A percentile compares a stretch with the other conserved stretches of the same genome.
Conservation (phyloP, 2,888 invertebrate genomes). For the Tubulanus polymorphus region DNA sequence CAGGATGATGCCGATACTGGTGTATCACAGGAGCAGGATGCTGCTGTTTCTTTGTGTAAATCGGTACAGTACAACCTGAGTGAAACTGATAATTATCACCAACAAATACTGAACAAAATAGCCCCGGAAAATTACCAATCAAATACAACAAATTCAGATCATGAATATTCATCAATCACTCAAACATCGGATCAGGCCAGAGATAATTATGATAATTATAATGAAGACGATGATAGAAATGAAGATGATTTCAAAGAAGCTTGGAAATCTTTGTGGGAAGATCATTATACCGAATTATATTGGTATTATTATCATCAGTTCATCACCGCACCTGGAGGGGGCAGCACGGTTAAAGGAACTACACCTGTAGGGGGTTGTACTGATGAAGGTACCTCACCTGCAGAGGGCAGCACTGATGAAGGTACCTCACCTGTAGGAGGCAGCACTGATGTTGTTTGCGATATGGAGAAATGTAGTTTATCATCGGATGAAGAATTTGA, state of each 20-base stretch:
- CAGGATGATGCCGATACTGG: neutral
- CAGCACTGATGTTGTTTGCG: too few relatives aligned
- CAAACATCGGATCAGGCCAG: too few relatives aligned
- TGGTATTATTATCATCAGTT: slow-evolving; percentile 3
- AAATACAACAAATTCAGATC: too few relatives aligned
- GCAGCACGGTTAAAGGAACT: neutral
- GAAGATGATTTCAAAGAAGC: slow-evolving; percentile 7
- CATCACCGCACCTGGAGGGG: neutral
- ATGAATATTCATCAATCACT: too few relatives aligned
- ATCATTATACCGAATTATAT: neutral
- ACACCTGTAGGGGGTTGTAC: neutral
- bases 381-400: neutral
- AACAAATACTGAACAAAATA: neutral
- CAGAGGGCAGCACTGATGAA: neutral
- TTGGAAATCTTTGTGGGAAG: slow-evolving; percentile 5
- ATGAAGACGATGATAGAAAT: slow-evolving; percentile 19
- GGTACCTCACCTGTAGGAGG: neutral
- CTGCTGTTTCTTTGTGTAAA: too few relatives aligned
- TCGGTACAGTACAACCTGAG: slow-evolving; percentile 1
- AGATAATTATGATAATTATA: slow-evolving; percentile 10
- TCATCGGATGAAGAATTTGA: too few relatives aligned
- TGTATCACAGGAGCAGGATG: neutral
- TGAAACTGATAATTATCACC: neutral
- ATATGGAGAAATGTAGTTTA: too few relatives aligned
- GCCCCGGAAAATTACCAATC: too few relatives aligned